phyloP scores from a whole-genome alignment of 2,797 vertebrate genomes.

The Sandelia bainsii region DNA sequence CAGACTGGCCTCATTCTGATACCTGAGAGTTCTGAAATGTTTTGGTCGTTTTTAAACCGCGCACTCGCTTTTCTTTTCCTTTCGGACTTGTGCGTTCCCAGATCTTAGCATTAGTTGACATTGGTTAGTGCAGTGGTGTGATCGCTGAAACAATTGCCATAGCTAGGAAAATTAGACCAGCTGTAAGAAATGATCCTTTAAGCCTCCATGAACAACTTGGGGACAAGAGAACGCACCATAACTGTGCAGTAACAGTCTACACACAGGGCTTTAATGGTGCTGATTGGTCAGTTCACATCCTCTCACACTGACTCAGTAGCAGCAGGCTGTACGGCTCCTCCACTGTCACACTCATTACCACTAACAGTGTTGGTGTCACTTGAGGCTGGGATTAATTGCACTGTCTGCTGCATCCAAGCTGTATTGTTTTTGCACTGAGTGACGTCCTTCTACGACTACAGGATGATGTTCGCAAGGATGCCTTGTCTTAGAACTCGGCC shows the following conservation, averaged over 20 bases:
- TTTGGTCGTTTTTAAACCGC: no score
- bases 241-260: neutral
- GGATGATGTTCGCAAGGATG: conserved; percentile 43
- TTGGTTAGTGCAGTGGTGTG: no score
- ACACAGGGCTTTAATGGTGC: conserved; percentile 41
- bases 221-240: conserved; percentile 28
- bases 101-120: no score
- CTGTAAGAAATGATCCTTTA: conserved; percentile 29
- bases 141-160: neutral
- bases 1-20: neutral
- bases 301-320: conserved; percentile 4
- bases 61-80: neutral
- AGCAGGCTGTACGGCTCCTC: conserved; percentile 5
- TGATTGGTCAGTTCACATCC: conserved; percentile 20
- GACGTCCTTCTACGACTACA: conserved; percentile 30
- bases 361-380: conserved; percentile 50
- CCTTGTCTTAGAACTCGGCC: conserved; percentile 21
- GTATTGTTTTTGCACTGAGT: conserved; percentile 67
- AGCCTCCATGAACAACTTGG: conserved; percentile 47
- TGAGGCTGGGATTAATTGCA: conserved; percentile 57
- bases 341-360: conserved; percentile 40
- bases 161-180: conserved; percentile 3
- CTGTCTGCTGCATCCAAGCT: conserved; percentile 48
- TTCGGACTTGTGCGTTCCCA: neutral
- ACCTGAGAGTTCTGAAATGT: neutral